A percentile compares a stretch with the other conserved stretches of the same genome.
phyloP scores from a whole-genome alignment of 1,140 invertebrate species.

The Drosophila nebulosa region DNA sequence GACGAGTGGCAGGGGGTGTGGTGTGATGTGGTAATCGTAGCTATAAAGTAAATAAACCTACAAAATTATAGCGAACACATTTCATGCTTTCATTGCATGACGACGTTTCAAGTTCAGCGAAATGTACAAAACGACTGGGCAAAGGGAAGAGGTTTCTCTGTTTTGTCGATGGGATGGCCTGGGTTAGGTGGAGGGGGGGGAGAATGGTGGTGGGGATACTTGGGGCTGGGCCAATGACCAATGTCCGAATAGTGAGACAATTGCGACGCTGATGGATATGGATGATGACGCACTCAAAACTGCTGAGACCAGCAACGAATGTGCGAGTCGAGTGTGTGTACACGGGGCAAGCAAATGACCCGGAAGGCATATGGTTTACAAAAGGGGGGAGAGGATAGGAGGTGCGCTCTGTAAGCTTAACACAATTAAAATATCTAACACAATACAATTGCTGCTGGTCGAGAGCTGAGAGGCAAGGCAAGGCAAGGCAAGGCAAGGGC shows the following conservation, averaged over 20 bases:
- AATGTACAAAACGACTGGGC: slow-evolving; percentile 12
- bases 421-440: slow-evolving; percentile 36
- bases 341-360: slow-evolving; percentile 34
- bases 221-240: slow-evolving; percentile 36
- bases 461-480: no score
- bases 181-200: neutral
- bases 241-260: slow-evolving; percentile 31
- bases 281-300: slow-evolving; percentile 48
- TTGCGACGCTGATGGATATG: slow-evolving; percentile 32
- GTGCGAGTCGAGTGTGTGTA: neutral
- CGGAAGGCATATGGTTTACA: neutral
- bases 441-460: neutral
- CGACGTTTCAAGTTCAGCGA: slow-evolving; percentile 52
- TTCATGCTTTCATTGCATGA: slow-evolving; percentile 53
- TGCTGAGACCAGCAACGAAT: slow-evolving; percentile 28
- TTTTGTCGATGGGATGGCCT: neutral
- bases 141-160: neutral
- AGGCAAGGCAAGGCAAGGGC: no score
- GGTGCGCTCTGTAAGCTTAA: slow-evolving; percentile 2
- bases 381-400: neutral
- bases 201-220: neutral
- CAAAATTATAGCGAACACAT: slow-evolving; percentile 29
- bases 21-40: neutral
- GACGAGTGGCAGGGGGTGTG: neutral
- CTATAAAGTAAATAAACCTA: slow-evolving; percentile 39